Percentiles rank a stretch among this genome's conserved stretches.
These are phyloP conservation scores for Phoxinus dragarum DNA, from an alignment of 2,797 vertebrate genomes.

Conservation along the genomic window DNA sequence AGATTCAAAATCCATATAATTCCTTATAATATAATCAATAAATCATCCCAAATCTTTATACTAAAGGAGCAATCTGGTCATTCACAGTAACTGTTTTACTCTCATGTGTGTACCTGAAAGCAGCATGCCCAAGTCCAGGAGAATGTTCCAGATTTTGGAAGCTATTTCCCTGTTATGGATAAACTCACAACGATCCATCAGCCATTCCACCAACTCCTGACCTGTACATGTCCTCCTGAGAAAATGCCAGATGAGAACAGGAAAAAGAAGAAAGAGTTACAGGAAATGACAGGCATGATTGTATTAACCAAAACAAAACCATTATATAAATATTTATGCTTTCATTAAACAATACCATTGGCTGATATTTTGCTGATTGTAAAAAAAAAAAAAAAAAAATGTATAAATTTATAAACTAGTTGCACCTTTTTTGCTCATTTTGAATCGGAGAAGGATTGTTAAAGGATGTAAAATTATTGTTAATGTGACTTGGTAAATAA, in stretches of 20 bases:
- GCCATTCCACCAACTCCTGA: conserved; percentile 86
- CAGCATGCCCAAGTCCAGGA: conserved; percentile 84
- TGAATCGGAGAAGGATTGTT: not conserved
- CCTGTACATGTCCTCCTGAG: conserved; percentile 83
- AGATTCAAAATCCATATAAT: not conserved
- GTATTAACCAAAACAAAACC: not conserved
- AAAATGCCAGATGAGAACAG: conserved; percentile 51
- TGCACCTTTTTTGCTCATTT: not conserved
- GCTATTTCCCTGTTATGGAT: conserved; percentile 80
- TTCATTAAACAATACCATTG: not conserved
- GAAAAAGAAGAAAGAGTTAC: not conserved
- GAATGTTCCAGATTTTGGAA: conserved; percentile 82
- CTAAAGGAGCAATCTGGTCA: not conserved
- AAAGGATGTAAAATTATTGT: not conserved
- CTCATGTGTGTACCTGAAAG: conserved; percentile 57
- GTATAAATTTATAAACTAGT: not conserved
- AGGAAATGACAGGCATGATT: not conserved
- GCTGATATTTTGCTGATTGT: not conserved
- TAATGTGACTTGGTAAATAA: not conserved
- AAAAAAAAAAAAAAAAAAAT: not conserved
- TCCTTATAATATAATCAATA: not conserved
- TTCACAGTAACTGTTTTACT: not conserved
- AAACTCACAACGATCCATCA: conserved; percentile 81
- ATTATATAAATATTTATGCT: not conserved
- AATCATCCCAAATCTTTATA: conserved; percentile 1